Conservation (phyloP, 2,797 vertebrate species). For the Notolabrus celidotus region DNA sequence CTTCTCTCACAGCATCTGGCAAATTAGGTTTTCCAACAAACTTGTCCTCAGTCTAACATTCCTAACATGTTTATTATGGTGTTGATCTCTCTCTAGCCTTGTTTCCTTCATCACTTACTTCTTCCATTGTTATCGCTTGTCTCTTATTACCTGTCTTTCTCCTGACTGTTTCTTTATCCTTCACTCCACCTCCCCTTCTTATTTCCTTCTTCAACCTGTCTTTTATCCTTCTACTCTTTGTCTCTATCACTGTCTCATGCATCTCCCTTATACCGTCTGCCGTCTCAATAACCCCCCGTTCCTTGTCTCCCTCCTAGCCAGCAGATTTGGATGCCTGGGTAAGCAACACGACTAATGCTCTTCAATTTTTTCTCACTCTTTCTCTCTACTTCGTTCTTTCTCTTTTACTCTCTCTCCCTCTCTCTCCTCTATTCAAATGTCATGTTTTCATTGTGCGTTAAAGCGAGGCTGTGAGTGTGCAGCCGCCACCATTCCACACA, state of each 20-base stretch:
- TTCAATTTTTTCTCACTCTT: slow-evolving; percentile 14
- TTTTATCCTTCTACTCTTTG: slow-evolving; percentile 2
- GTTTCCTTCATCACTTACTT: slow-evolving; percentile 18
- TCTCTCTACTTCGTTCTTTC: slow-evolving; percentile 14
- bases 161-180: slow-evolving; percentile 14
- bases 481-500: slow-evolving; percentile 77
- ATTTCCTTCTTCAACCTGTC: slow-evolving; percentile 30
- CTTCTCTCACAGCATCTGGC: too few relatives aligned
- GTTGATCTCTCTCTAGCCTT: slow-evolving; percentile 41
- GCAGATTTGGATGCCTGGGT: slow-evolving; percentile 89
- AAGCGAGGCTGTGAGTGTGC: slow-evolving; percentile 84
- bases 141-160: slow-evolving; percentile 39
- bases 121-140: too few relatives aligned
- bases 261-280: slow-evolving; percentile 23
- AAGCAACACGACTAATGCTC: slow-evolving; percentile 78
- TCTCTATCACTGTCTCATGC: slow-evolving; percentile 3
- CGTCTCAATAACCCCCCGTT: slow-evolving; percentile 42
- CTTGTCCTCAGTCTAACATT: too few relatives aligned
- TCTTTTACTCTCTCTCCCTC: slow-evolving; percentile 22
- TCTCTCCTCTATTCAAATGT: slow-evolving; percentile 85
- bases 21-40: too few relatives aligned
- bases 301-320: slow-evolving; percentile 79
- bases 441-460: slow-evolving; percentile 89
- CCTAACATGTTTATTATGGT: too few relatives aligned
- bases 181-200: slow-evolving; percentile 7